Base-by-base conservation (phyloP, 2,113 vertebrate species). In the Coptodon rendalli region DNA sequence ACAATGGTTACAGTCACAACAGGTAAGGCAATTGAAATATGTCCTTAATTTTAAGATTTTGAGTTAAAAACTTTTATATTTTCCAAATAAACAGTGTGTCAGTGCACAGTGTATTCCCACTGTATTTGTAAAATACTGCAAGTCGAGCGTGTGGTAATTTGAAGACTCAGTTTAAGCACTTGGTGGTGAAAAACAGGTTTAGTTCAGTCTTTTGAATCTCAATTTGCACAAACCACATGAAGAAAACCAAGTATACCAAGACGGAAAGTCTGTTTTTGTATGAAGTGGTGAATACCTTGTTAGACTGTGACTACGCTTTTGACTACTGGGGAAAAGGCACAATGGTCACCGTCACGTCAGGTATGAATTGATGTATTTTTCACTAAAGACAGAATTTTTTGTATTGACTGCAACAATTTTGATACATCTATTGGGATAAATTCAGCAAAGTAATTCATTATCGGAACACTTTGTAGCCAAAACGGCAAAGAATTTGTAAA, bases 291-390 rank as follows among this genome's bases (percentile, higher is more conserved):
- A 56, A 3, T 24, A 13, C 24, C 10, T 56, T 56, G 1, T 4
- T 56, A 56, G 22, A 4, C 78, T 91, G 91, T 94, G n/a, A 89
- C 88, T 84, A 89, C 84, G 54, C 12, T 57, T 90, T 91, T 89
- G 84, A 90, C 91, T 93, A 87, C 71, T 86, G 85, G 90, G 93
- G 94, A 52, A 81, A 4, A 68, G 0, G 63, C 22, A 68, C 63
- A 22, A 40, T 22, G 10, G 36, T 68, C 7, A 68, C 36, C 3
- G 66, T 52, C 13, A 50, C 0, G 16, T 24, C 53, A 54, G 53
- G 53, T 0, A 54, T 54, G n/a, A 54, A 54, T 22, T 54, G 9
- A 22, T 54, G 52, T 54, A 6, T 22, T 54, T 54, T 54, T 54
- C n/a, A 54, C 2, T 53, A 54, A 54, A 54, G 52, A 54, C 10